These are phyloP conservation scores for Pollachius pollachius DNA, from an alignment of 2,113 vertebrate species.

Conservation along the genomic window DNA sequence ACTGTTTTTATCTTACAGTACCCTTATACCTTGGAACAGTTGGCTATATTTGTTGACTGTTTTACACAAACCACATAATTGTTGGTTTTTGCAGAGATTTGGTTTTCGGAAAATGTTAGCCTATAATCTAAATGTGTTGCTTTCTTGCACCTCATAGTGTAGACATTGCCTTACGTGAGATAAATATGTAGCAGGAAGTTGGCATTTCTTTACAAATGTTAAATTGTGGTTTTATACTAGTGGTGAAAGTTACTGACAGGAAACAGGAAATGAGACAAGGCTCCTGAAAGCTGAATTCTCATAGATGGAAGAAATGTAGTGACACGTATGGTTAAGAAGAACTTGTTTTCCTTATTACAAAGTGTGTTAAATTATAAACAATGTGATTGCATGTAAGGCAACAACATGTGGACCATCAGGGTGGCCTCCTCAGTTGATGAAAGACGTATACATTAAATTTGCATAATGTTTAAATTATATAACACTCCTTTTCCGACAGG, in stretches of 20 bases:
- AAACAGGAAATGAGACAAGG: constrained; percentile 67
- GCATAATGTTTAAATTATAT: not conserved
- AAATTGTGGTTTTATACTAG: constrained; percentile 62
- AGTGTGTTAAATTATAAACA: too few species aligned
- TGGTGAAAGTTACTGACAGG: constrained; percentile 27
- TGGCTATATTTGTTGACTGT: constrained; percentile 44
- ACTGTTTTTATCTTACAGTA: constrained; percentile 32
- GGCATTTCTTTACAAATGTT: constrained; percentile 34
- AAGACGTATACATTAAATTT: not conserved
- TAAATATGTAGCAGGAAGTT: not conserved
- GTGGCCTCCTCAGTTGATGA: too few species aligned
- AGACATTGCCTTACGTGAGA: constrained; percentile 33
- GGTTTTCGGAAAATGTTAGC: constrained; percentile 32
- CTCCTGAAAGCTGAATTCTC: constrained; percentile 28
- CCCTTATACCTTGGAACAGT: constrained; percentile 12
- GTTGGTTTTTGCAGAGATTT: constrained; percentile 45
- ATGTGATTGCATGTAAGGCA: not conserved
- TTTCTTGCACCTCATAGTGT: constrained; percentile 48
- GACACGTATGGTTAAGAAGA: not conserved
- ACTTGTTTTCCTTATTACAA: not conserved
- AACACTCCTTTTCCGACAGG: constrained; percentile 64
- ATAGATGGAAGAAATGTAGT: too few species aligned
- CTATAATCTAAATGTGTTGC: constrained; percentile 63
- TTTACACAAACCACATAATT: constrained; percentile 62
- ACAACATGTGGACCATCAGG: not conserved